These are phyloP conservation scores for Aldrovandia affinis DNA, from an alignment of 2,797 vertebrate species.

Conservation along the genomic window DNA sequence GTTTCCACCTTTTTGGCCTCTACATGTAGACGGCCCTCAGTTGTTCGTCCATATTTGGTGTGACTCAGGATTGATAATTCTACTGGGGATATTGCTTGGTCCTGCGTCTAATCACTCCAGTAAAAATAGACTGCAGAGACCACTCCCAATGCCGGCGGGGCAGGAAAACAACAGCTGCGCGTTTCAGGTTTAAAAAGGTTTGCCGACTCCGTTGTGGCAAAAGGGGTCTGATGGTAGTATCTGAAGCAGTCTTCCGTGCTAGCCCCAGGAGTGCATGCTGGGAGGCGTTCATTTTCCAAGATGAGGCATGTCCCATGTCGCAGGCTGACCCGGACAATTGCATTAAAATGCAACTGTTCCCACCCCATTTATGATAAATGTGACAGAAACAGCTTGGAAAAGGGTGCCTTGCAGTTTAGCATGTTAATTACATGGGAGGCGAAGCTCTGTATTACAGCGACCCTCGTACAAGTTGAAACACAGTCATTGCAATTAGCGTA, in stretches of 20 bases:
- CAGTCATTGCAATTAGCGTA: not conserved
- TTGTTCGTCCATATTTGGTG: not conserved
- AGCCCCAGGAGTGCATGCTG: not conserved
- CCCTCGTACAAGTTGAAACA: not conserved
- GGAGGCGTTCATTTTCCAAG: not conserved
- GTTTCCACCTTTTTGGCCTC: no score
- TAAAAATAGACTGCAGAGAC: constrained; percentile 10
- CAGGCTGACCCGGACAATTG: not conserved
- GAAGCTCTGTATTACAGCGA: not conserved
- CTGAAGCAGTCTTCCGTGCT: not conserved
- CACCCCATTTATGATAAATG: not conserved
- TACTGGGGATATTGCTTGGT: not conserved
- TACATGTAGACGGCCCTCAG: not conserved
- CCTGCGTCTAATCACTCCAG: constrained; percentile 14
- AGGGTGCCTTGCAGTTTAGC: not conserved
- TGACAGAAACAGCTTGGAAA: not conserved
- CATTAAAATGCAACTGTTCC: not conserved
- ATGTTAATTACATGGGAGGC: not conserved
- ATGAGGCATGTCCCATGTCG: not conserved
- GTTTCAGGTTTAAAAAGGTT: constrained; percentile 3
- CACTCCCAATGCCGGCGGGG: not conserved
- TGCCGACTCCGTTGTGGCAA: not conserved
- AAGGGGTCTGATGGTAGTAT: not conserved
- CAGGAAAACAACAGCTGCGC: constrained; percentile 10
- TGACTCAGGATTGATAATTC: constrained; percentile 8